Conservation (phyloP, 2,797 vertebrate species). For the Crocodylus rhombifer region DNA sequence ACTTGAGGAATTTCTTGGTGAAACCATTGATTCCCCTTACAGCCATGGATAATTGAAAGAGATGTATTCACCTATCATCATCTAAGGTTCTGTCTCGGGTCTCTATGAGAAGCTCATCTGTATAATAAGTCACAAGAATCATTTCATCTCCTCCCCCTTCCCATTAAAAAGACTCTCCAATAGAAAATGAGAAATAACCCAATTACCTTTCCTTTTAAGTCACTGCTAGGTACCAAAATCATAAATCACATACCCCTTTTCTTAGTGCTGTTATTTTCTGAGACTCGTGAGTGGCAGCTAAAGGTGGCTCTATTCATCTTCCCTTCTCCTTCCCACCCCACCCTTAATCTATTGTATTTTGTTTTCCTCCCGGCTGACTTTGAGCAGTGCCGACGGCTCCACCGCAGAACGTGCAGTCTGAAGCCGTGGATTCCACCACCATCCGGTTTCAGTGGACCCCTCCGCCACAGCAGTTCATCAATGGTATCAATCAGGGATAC, state of each 20-base stretch:
- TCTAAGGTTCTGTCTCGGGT: not conserved
- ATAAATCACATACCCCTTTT: not conserved
- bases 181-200: slow-evolving; percentile 52
- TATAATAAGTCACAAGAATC: slow-evolving; percentile 20
- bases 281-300: not conserved
- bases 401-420: slow-evolving; percentile 90
- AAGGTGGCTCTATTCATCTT: slow-evolving; percentile 13
- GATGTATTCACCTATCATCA: slow-evolving; percentile 17
- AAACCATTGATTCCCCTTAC: slow-evolving; percentile 34
- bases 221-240: not conserved
- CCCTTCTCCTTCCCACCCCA: not conserved
- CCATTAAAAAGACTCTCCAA: slow-evolving; percentile 22
- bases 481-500: slow-evolving; percentile 97
- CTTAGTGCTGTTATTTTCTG: not conserved
- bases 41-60: slow-evolving; percentile 31
- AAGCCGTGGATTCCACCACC: slow-evolving; percentile 92
- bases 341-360: not conserved
- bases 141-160: slow-evolving; percentile 3
- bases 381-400: slow-evolving; percentile 93
- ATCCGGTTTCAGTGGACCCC: slow-evolving; percentile 94
- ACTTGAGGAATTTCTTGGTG: slow-evolving; percentile 6
- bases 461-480: slow-evolving; percentile 96
- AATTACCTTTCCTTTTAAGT: slow-evolving; percentile 29
- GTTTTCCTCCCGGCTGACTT: not conserved
- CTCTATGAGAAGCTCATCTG: slow-evolving; percentile 15